A percentile compares a stretch with the other conserved stretches of the same genome.
phyloP scores from a whole-genome alignment of 2,888 invertebrate species.

The Apodemia mormo region DNA sequence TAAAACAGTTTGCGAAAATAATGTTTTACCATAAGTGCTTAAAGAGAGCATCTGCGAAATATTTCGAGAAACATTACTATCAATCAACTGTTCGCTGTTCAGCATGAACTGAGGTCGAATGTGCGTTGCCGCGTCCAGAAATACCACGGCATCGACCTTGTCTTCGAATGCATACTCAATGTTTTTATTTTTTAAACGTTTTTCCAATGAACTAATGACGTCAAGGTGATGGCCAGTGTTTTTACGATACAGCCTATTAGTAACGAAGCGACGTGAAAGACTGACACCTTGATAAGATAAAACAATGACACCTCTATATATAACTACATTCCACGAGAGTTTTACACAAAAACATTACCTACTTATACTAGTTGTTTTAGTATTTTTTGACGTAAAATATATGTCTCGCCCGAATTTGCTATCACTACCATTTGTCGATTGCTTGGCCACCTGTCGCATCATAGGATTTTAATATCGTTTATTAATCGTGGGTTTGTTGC shows the following conservation, averaged over 20 bases:
- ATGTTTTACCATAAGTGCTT: conserved; percentile 40
- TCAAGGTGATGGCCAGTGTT: conserved; percentile 68
- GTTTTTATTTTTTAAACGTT: conserved; percentile 69
- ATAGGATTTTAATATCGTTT: too few species aligned
- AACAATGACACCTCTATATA: not conserved
- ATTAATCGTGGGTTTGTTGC: too few species aligned
- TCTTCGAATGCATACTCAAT: conserved; percentile 63
- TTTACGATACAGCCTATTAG: conserved; percentile 29
- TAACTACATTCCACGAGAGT: not conserved
- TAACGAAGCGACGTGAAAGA: not conserved
- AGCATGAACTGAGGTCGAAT: conserved; percentile 51
- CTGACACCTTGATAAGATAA: conserved; percentile 12
- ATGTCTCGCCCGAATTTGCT: too few species aligned
- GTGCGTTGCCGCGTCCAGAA: conserved; percentile 65
- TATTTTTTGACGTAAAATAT: too few species aligned
- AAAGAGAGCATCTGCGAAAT: conserved; percentile 52
- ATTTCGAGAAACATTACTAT: conserved; percentile 59
- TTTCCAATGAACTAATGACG: conserved; percentile 57
- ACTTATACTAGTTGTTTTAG: not conserved
- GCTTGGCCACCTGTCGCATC: too few species aligned
- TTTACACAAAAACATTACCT: not conserved
- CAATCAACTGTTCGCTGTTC: conserved; percentile 63
- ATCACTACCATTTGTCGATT: too few species aligned
- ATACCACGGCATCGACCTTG: conserved; percentile 77
- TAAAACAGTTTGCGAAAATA: conserved; percentile 41